Evolutionary conservation across 2,113 vertebrate species (phyloP).

Genomic region (Ceuthmochares aereus): DNA sequence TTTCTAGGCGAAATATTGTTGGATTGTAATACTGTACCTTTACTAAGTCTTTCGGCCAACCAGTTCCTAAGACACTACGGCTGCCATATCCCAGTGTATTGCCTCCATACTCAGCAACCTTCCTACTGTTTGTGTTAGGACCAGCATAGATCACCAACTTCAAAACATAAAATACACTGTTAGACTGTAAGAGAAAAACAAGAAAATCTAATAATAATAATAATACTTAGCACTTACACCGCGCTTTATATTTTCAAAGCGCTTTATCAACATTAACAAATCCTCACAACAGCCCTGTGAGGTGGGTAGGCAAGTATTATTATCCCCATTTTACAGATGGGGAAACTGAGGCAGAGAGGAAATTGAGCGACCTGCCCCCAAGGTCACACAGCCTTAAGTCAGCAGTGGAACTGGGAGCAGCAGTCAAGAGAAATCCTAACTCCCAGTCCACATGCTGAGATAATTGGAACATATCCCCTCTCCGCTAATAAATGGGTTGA

Average conservation of each 20-base stretch:
- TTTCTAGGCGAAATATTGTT: constrained; percentile 36
- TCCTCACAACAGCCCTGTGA: constrained; percentile 48
- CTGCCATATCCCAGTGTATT: constrained; percentile 98
- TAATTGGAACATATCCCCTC: neutral
- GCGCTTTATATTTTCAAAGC: constrained; percentile 29
- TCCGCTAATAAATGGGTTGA: neutral
- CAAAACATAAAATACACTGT: constrained; percentile 82
- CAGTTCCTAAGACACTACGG: constrained; percentile 97
- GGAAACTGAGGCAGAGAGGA: constrained; percentile 55
- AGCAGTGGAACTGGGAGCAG: neutral
- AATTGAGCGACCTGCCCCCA: neutral
- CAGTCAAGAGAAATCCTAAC: neutral
- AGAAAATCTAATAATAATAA: constrained; percentile 82
- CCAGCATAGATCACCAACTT: constrained; percentile 98
- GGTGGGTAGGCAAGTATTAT: constrained; percentile 55
- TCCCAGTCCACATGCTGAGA: neutral
- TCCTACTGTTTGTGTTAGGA: constrained; percentile 98
- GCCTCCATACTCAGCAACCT: constrained; percentile 97
- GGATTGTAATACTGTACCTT: constrained; percentile 85
- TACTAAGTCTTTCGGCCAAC: constrained; percentile 98
- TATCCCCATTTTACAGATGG: constrained; percentile 71
- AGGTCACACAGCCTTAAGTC: neutral
- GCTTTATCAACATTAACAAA: constrained; percentile 49
- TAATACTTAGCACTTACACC: constrained; percentile 67
- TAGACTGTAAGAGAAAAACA: constrained; percentile 83